Percentiles rank a stretch among this genome's conserved stretches.
Conservation (phyloP, 2,888 invertebrate species). For the Cerastis rubricosa region DNA sequence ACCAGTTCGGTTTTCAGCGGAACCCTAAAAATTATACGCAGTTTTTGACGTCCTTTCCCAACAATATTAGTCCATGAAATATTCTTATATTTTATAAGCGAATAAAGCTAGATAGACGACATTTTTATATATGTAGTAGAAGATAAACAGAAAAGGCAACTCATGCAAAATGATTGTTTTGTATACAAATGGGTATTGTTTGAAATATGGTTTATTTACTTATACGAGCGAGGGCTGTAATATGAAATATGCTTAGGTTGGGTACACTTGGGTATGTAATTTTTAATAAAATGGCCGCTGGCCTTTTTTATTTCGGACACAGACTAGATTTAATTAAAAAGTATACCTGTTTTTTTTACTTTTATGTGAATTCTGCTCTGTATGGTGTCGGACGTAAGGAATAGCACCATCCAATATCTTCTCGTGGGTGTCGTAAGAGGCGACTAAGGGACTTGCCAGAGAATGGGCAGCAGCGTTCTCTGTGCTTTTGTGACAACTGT, state of each 20-base stretch:
- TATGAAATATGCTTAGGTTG: slow-evolving; percentile 7
- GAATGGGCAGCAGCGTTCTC: no score
- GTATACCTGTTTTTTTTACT: no score
- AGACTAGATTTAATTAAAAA: background rate
- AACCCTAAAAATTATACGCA: background rate
- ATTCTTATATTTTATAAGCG: slow-evolving; percentile 21
- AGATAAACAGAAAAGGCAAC: slow-evolving; percentile 40
- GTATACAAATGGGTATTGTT: slow-evolving; percentile 39
- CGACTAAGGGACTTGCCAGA: no score
- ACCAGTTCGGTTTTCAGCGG: background rate
- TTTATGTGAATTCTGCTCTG: no score
- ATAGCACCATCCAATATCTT: no score
- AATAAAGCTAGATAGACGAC: slow-evolving; percentile 2
- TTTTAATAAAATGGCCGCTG: slow-evolving; percentile 3
- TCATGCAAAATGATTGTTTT: slow-evolving; percentile 54
- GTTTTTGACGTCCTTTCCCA: background rate
- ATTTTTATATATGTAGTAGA: slow-evolving; percentile 17
- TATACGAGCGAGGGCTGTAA: slow-evolving; percentile 26
- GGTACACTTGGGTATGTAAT: slow-evolving; percentile 16
- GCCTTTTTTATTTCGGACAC: background rate
- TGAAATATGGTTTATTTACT: slow-evolving; percentile 48
- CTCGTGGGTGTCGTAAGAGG: no score
- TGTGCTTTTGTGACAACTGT: no score
- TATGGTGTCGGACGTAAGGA: no score
- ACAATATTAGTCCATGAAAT: slow-evolving; percentile 15